Evolutionary conservation across 2,113 vertebrate genomes (phyloP), one percentile per base, ranked within the genome.

Genomic region (Marcusenius ussheri): DNA sequence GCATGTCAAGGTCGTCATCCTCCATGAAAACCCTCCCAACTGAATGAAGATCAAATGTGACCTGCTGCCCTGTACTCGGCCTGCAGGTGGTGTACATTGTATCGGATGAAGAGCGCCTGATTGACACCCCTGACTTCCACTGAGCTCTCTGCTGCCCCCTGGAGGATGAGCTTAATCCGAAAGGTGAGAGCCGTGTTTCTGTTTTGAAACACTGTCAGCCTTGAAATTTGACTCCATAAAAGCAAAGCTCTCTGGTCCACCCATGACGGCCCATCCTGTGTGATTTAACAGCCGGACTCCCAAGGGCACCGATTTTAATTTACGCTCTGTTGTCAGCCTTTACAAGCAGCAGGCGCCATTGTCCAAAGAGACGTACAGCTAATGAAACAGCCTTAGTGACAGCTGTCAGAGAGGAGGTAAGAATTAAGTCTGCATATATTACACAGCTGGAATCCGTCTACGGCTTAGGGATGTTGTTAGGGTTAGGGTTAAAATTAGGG

Each of bases 21-120:
- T 66, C 62, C 62, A 31, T 11, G 62, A 66, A 58, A 66, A 7
- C 70, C 70, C 31, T 19, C 70, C 35, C 70, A 39, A 19, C 35
- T 77, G 70, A 77, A 77, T 3, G 70, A 77, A 8, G 42, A 39
- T 51, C 9, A 42, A 10, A 92, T 88, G 50, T 93, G 91, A 94
- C 90, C 5, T 58, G 5, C 51, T 46, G 80, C 77, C 42, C 62
- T 92, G 62, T 94, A 47, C 96, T 92, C 83, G 93, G 80, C 95
- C 83, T 96, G 93, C 95, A 99, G 98, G 99, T 94, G 96, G 93
- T 95, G 98, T 70, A 70, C 62, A 97, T 95, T 95, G 92, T 97
- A 98, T 89, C 95, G 95, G 91, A 93, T 97, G 95, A 98, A 97
- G 95, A 98, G 97, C 0, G 96, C 96, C 91, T 95, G 95, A 51